phyloP scores from a whole-genome alignment of 2,797 vertebrate species.

The Brotula barbata region DNA sequence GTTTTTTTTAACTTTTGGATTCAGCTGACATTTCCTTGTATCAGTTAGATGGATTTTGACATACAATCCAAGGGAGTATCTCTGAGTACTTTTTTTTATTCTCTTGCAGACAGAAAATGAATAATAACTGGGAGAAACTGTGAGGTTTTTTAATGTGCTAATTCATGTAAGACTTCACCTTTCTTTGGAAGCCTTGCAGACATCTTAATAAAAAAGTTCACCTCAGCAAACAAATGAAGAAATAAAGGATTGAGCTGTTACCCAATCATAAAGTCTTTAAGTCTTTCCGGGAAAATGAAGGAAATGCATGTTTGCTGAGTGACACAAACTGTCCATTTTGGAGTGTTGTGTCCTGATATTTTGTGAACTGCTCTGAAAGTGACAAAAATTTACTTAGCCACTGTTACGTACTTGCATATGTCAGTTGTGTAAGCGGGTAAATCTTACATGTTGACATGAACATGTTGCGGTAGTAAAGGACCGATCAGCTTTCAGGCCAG shows the following conservation, averaged over 20 bases:
- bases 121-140: constrained; percentile 44
- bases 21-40: constrained; percentile 68
- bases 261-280: constrained; percentile 20
- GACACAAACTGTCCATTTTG: too few species aligned
- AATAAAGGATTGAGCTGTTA: constrained; percentile 6
- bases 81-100: constrained; percentile 49
- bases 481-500: too few species aligned
- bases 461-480: too few species aligned
- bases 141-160: constrained; percentile 56
- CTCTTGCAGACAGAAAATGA: constrained; percentile 12
- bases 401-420: too few species aligned
- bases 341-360: too few species aligned
- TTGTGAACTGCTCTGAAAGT: too few species aligned
- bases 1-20: constrained; percentile 47
- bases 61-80: constrained; percentile 58
- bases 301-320: neutral
- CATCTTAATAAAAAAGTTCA: constrained; percentile 36
- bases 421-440: too few species aligned
- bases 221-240: constrained; percentile 40
- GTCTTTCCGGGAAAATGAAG: constrained; percentile 27
- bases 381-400: too few species aligned
- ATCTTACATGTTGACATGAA: too few species aligned
- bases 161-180: constrained; percentile 42
- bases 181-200: constrained; percentile 19
- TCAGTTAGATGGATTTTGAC: constrained; percentile 65